These are phyloP conservation scores for Pedetes capensis DNA, from an alignment of 2,113 vertebrate species.

Conservation along the genomic window DNA sequence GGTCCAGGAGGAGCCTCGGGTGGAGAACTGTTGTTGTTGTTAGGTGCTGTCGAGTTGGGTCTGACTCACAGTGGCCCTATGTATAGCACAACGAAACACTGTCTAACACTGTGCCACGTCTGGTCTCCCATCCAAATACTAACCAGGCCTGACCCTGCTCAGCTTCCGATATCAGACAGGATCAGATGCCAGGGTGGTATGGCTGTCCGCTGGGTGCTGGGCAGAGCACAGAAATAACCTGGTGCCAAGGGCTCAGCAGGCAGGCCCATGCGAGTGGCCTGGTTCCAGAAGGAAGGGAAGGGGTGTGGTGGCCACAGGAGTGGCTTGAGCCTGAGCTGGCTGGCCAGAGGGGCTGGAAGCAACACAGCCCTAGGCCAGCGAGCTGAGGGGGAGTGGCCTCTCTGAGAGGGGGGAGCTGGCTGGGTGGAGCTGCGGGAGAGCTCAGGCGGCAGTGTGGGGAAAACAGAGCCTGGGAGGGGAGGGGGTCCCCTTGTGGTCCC, in stretches of 20 bases:
- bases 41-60: too few species aligned
- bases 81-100: too few species aligned
- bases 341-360: rapidly evolving
- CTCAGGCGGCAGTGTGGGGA: rapidly evolving
- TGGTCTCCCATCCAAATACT: too few species aligned
- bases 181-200: too few species aligned
- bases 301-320: background rate
- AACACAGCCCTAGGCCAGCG: rapidly evolving
- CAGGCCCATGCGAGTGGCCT: rapidly evolving
- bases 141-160: too few species aligned
- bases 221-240: background rate
- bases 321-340: background rate
- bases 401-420: rapidly evolving
- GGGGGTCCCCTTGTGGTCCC: background rate
- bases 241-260: background rate
- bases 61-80: too few species aligned
- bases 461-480: background rate
- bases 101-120: too few species aligned
- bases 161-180: too few species aligned
- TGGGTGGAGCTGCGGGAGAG: background rate
- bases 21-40: too few species aligned
- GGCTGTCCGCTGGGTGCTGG: too few species aligned
- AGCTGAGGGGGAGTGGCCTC: background rate
- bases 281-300: background rate
- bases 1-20: too few species aligned